Conservation (phyloP, 2,113 vertebrate species). For the Xiphorhynchus elegans region DNA sequence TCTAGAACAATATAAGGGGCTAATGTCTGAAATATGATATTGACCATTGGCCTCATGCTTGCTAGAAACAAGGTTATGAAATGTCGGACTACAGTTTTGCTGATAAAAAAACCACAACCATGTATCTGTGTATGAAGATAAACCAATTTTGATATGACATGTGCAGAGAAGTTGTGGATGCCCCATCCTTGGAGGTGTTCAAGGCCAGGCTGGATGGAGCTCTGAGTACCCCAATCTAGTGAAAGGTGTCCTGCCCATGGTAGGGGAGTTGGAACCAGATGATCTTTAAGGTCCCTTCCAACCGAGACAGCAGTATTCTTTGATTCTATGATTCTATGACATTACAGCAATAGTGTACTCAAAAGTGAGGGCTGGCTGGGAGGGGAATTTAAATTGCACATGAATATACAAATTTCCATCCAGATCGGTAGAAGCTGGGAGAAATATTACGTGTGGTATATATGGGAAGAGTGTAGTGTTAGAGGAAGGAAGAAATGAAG, state of each 20-base stretch:
- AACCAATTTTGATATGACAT: neutral
- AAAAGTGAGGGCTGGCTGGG: neutral
- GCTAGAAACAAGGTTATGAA: neutral
- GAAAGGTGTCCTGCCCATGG: neutral
- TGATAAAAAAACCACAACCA: neutral
- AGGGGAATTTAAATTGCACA: neutral
- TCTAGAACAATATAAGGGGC: neutral
- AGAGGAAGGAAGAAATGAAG: neutral
- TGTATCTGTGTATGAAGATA: neutral
- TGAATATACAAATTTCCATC: neutral
- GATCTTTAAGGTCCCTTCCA: neutral
- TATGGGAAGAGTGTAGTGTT: neutral
- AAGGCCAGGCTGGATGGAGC: neutral
- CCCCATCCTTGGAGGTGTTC: neutral
- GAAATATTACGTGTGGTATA: neutral
- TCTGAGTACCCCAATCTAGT: neutral
- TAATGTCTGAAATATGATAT: neutral
- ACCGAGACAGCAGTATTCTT: too few relatives aligned
- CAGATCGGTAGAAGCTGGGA: neutral
- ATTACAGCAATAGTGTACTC: neutral
- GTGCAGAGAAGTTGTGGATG: accelerated
- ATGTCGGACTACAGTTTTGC: neutral
- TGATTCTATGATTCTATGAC: neutral
- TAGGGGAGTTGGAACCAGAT: neutral
- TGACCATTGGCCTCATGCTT: neutral